These are phyloP conservation scores for Actinernus sp. DNA, from an alignment of 92 coral and sea anemone species.

Conservation along the genomic window DNA sequence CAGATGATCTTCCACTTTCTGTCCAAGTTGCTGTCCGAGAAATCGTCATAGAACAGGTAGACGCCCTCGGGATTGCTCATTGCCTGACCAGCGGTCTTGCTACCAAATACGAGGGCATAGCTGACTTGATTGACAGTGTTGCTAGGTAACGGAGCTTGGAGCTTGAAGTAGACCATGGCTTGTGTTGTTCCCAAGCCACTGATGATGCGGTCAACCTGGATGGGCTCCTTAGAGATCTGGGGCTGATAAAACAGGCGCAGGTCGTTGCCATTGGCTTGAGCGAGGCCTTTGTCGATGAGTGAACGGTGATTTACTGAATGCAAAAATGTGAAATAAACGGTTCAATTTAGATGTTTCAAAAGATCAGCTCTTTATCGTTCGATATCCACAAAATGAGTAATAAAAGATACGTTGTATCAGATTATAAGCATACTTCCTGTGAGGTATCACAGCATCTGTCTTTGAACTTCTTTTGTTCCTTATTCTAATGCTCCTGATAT, in stretches of 20 bases:
- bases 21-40: constrained; percentile 30
- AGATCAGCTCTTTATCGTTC: background rate
- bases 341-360: background rate
- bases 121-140: constrained; percentile 17
- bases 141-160: constrained; percentile 39
- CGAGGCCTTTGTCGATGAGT: constrained; percentile 26
- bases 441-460: no score
- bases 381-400: no score
- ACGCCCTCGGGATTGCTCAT: constrained; percentile 62
- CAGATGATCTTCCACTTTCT: constrained; percentile 52
- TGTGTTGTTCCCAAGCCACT: constrained; percentile 30
- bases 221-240: constrained; percentile 5
- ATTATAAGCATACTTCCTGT: no score
- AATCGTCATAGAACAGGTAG: constrained; percentile 67
- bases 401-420: no score
- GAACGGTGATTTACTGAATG: constrained; percentile 41
- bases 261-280: constrained; percentile 44
- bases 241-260: constrained; percentile 48
- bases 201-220: constrained; percentile 48
- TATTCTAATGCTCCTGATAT: no score
- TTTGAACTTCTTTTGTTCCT: no score
- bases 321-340: background rate
- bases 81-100: constrained; percentile 46
- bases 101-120: constrained; percentile 59
- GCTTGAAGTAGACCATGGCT: constrained; percentile 40